Conservation (phyloP, 2,113 vertebrate genomes). For the Lepisosteus osseus region DNA sequence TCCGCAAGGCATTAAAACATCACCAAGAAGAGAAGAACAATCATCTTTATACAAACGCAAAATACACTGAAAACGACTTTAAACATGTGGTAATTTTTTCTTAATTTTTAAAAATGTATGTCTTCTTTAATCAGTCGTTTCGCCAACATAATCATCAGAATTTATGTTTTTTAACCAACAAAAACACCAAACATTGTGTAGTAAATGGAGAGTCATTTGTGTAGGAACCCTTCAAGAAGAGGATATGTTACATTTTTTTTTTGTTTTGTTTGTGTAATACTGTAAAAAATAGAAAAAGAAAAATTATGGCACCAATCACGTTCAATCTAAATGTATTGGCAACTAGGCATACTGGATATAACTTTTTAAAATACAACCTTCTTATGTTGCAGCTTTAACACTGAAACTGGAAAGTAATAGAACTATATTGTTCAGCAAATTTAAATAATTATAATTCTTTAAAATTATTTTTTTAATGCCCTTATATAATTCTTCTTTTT, state of each 20-base stretch:
- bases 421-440: no score
- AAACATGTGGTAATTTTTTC: slow-evolving; percentile 15
- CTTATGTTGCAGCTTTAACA: background rate
- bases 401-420: no score
- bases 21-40: slow-evolving; percentile 6
- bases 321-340: slow-evolving; percentile 38
- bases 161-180: slow-evolving; percentile 13
- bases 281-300: slow-evolving; percentile 31
- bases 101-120: slow-evolving; percentile 15
- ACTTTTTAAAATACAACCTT: background rate
- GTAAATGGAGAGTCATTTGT: slow-evolving; percentile 29
- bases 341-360: slow-evolving; percentile 20
- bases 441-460: no score
- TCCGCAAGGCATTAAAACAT: slow-evolving; percentile 28
- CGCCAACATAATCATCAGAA: slow-evolving; percentile 19
- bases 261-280: slow-evolving; percentile 10
- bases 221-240: slow-evolving; percentile 15
- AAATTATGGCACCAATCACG: background rate
- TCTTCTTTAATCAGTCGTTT: background rate
- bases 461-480: no score
- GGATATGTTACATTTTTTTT: slow-evolving; percentile 27
- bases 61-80: slow-evolving; percentile 26
- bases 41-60: slow-evolving; percentile 24
- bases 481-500: no score
- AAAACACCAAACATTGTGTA: slow-evolving; percentile 34